Evolutionary conservation across 2,888 invertebrate genomes (phyloP).

Genomic region (Steromphala cineraria): DNA sequence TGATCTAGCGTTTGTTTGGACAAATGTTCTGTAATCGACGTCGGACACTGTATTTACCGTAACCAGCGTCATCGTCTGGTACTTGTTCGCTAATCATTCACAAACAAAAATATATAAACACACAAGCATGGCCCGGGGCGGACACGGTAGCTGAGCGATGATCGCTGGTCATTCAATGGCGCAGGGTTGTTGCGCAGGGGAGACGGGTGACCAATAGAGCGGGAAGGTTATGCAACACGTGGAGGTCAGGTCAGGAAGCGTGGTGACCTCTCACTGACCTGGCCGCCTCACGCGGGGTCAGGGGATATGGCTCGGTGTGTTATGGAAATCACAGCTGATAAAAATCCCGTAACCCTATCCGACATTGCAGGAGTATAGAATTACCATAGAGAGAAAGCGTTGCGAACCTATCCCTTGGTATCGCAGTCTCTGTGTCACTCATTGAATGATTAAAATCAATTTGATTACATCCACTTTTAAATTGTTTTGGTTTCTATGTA

Average conservation of each 20-base stretch:
- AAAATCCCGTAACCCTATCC: background rate
- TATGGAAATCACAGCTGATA: background rate
- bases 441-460: no score
- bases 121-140: background rate
- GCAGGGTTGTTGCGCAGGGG: background rate
- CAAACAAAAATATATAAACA: no score
- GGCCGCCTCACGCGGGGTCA: background rate
- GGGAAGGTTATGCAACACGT: background rate
- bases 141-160: background rate
- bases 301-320: background rate
- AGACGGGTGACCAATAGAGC: background rate
- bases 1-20: no score
- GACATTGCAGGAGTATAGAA: background rate
- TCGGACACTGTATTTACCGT: no score
- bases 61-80: no score
- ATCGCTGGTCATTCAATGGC: background rate
- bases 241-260: background rate
- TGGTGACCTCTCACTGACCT: background rate
- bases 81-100: no score
- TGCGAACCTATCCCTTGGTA: no score
- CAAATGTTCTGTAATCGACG: no score
- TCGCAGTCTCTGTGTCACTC: no score
- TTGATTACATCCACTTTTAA: no score
- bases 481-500: no score
- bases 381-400: background rate